A percentile compares a stretch with the other conserved stretches of the same genome.
Evolutionary conservation across 2,888 invertebrate species (phyloP).

Genomic region (Malachius bipustulatus): DNA sequence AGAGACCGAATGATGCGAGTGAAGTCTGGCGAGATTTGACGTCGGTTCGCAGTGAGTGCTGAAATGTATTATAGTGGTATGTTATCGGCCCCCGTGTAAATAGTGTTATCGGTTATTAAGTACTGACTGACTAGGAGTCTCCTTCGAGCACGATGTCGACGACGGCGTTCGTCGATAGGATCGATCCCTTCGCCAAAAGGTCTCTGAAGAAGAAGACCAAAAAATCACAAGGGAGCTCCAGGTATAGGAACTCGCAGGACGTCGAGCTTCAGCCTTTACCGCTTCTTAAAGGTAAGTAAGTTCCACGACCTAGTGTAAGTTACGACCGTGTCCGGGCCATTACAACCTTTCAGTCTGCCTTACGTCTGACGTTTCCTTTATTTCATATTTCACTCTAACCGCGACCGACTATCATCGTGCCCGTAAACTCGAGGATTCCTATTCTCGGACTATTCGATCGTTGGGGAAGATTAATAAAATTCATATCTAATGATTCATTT

Average conservation of each 20-base stretch:
- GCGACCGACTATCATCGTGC: no score
- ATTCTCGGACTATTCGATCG: no score
- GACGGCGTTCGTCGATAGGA: slow-evolving; percentile 95
- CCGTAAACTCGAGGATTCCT: no score
- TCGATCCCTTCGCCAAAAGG: slow-evolving; percentile 98
- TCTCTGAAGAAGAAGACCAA: slow-evolving; percentile 97
- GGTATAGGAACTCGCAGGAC: slow-evolving; percentile 96
- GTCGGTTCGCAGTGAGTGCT: slow-evolving; percentile 27
- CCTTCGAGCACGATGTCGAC: slow-evolving; percentile 52
- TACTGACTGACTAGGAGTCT: slow-evolving; percentile 12
- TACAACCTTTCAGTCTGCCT: no score
- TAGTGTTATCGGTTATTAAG: slow-evolving; percentile 21
- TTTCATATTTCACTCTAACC: no score
- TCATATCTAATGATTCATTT: no score
- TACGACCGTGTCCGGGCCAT: no score
- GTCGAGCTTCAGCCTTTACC: slow-evolving; percentile 95
- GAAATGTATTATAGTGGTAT: slow-evolving; percentile 32
- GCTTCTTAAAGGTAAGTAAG: slow-evolving; percentile 83
- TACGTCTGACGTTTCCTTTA: no score
- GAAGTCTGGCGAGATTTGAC: slow-evolving; percentile 31
- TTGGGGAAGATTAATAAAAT: no score
- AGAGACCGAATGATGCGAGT: slow-evolving; percentile 29
- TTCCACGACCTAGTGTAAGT: slow-evolving; percentile 7
- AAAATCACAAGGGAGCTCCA: slow-evolving; percentile 97
- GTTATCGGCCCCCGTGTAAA: slow-evolving; percentile 27